A percentile compares a stretch with the other conserved stretches of the same genome.
Conservation (phyloP, 2,888 invertebrate species). For the Sphecodes monilicornis region DNA sequence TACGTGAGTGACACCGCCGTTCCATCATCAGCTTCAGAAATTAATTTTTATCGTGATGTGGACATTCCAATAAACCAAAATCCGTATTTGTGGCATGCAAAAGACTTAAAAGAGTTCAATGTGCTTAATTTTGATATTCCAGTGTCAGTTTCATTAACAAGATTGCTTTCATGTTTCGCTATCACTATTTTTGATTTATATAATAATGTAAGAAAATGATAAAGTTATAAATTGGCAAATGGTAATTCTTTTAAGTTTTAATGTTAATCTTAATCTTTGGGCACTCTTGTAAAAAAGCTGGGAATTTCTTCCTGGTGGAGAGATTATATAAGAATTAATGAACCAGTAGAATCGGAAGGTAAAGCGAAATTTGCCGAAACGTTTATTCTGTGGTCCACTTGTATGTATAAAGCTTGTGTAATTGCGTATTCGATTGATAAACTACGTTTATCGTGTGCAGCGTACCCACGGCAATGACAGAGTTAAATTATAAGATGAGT, state of each 20-base stretch:
- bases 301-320: background rate
- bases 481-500: slow-evolving; percentile 52
- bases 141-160: too few relatives aligned
- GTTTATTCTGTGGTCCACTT: background rate
- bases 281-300: background rate
- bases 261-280: background rate
- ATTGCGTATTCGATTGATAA: slow-evolving; percentile 5
- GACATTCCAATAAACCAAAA: too few relatives aligned
- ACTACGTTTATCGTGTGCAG: slow-evolving; percentile 5
- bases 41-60: too few relatives aligned
- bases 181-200: background rate
- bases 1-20: too few relatives aligned
- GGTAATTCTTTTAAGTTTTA: background rate
- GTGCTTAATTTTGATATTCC: too few relatives aligned
- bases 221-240: background rate
- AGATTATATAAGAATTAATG: background rate
- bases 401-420: slow-evolving; percentile 10
- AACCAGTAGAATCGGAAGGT: background rate
- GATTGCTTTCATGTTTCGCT: too few relatives aligned
- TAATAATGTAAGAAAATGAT: background rate
- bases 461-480: slow-evolving; percentile 25
- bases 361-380: background rate
- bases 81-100: too few relatives aligned
- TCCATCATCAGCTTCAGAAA: too few relatives aligned
- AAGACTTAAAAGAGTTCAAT: too few relatives aligned